Percentiles rank a stretch among this genome's conserved stretches.
Conservation (phyloP, 1,140 invertebrate genomes). For the Lerema accius region DNA sequence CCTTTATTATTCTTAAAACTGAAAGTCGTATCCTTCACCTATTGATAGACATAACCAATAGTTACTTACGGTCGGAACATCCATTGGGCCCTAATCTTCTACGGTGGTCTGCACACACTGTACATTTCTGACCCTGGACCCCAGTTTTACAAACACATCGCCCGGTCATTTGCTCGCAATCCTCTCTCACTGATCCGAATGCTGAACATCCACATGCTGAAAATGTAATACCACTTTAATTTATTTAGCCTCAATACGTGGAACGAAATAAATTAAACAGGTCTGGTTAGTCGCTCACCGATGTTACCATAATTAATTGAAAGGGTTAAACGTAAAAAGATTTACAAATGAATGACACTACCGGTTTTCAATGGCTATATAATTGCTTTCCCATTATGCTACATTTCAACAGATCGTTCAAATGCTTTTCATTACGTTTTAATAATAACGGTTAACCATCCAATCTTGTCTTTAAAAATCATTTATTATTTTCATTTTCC, state of each 20-base stretch:
- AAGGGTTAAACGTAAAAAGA: neutral
- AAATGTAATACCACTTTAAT: constrained; percentile 20
- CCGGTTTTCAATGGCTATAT: neutral
- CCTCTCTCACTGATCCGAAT: constrained; percentile 88
- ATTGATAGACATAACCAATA: no score
- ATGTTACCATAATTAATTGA: constrained; percentile 27
- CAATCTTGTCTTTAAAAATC: no score
- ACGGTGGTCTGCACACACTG: constrained; percentile 90
- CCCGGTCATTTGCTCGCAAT: constrained; percentile 93
- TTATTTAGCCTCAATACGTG: constrained; percentile 10
- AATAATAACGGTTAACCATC: neutral
- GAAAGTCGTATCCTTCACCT: no score
- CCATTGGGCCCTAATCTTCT: constrained; percentile 89
- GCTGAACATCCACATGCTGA: constrained; percentile 95
- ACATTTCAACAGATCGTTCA: neutral
- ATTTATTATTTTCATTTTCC: no score
- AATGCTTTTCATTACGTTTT: neutral
- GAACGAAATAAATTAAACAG: constrained; percentile 17
- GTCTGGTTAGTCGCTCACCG: constrained; percentile 5
- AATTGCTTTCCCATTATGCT: neutral
- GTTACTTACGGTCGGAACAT: constrained; percentile 88
- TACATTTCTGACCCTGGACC: constrained; percentile 94
- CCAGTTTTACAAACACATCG: constrained; percentile 95
- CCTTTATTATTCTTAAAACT: no score
- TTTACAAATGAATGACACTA: neutral